Evolutionary conservation across 2,797 vertebrate genomes (phyloP).

Genomic region (Heliangelus exortis): DNA sequence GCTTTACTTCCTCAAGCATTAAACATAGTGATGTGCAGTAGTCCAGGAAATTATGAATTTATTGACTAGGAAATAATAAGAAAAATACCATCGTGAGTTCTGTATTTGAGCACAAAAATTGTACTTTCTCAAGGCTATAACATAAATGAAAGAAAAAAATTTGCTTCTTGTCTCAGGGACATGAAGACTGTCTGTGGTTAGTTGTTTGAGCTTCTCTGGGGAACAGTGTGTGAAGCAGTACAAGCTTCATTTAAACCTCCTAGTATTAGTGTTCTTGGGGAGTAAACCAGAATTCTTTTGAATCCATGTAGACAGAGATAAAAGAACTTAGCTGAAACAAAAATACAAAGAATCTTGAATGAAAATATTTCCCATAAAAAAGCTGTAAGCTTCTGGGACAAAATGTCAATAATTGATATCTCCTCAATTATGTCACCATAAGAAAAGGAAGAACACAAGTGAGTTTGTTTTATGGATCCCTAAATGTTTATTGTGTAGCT

Average conservation of each 20-base stretch:
- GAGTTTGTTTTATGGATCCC: not conserved
- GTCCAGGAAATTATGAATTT: not conserved
- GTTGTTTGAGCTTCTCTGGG: not conserved
- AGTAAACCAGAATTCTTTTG: not conserved
- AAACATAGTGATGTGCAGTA: conserved; percentile 1
- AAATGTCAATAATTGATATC: not conserved
- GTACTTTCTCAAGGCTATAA: not conserved
- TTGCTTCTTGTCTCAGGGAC: not conserved
- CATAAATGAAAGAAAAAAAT: not conserved
- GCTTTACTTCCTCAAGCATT: conserved; percentile 1
- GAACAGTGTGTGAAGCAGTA: not conserved
- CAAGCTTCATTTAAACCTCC: not conserved
- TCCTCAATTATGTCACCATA: not conserved
- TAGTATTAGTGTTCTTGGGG: not conserved
- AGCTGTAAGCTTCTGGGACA: not conserved
- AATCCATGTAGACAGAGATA: not conserved
- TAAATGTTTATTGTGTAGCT: not conserved
- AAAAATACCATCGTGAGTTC: not conserved
- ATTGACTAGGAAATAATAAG: conserved; percentile 29
- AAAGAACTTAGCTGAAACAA: not conserved
- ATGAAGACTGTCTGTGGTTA: not conserved
- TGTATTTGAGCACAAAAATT: not conserved
- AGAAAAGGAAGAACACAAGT: not conserved
- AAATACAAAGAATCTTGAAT: not conserved
- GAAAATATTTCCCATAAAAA: conserved; percentile 4